phyloP scores from a whole-genome alignment of 1,140 invertebrate genomes.

The Drosophila seguyi region DNA sequence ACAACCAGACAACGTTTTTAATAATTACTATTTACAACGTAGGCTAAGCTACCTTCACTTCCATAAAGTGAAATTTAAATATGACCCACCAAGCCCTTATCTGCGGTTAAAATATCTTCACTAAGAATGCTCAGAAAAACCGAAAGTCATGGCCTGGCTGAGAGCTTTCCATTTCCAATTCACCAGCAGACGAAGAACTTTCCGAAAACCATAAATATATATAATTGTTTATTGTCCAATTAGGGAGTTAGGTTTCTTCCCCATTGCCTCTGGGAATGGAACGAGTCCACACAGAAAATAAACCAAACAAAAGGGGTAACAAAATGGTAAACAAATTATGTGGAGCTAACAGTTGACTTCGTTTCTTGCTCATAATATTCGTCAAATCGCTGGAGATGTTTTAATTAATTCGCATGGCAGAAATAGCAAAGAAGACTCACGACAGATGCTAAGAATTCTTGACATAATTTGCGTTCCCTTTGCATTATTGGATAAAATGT shows the following conservation, averaged over 20 bases:
- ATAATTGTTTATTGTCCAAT: constrained; percentile 57
- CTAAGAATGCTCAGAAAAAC: constrained; percentile 48
- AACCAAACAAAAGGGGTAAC: constrained; percentile 14
- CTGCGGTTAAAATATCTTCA: constrained; percentile 18
- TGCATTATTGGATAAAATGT: constrained; percentile 54
- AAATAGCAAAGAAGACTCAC: constrained; percentile 11
- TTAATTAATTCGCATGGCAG: constrained; percentile 50
- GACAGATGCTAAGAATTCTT: constrained; percentile 20
- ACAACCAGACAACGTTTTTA: background rate
- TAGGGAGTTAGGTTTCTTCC: constrained; percentile 14
- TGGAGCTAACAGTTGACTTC: constrained; percentile 67
- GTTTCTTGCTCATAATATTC: constrained; percentile 43
- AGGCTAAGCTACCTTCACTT: constrained; percentile 15
- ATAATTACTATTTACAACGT: constrained; percentile 7
- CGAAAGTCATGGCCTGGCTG: constrained; percentile 49
- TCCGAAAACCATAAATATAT: constrained; percentile 36
- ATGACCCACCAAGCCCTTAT: constrained; percentile 12
- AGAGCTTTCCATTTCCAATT: constrained; percentile 65
- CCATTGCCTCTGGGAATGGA: constrained; percentile 28
- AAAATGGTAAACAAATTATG: constrained; percentile 54
- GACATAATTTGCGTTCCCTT: constrained; percentile 50
- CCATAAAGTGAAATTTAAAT: constrained; percentile 45
- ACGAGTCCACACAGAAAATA: constrained; percentile 10
- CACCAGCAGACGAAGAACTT: constrained; percentile 34
- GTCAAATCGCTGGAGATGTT: constrained; percentile 46